Evolutionary conservation across 2,113 vertebrate species (phyloP), one percentile per base, ranked within the genome.

Genomic region (Sapajus apella): DNA sequence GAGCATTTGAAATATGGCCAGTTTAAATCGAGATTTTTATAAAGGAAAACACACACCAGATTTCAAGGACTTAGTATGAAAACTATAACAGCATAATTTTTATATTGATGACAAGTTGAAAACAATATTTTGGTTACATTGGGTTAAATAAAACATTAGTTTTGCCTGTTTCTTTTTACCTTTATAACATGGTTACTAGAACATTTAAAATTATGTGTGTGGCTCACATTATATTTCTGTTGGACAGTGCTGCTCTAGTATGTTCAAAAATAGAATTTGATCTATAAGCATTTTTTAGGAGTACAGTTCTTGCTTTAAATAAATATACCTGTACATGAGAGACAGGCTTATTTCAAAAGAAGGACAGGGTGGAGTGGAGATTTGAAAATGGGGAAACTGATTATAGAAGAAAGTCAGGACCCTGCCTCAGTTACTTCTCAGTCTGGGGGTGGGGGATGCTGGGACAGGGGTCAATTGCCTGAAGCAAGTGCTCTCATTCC

Each of bases 71-170:
- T 89, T 96, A 70, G 43, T 73, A 61, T 94, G 75, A 66, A 97
- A 91, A 95, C 61, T 27, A 95, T 88, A 95, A 56, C 20, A 79
- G 82, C 27, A 64, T 70, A 40, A 80, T 79, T 79, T 97, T 96
- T 92, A 91, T 97, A 91, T 79, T 66, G 86, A 96, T 86, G 79
- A 82, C 37, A 86, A 79, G 32, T 89, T 94, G 82, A 89, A 95
- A 55, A 45, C 56, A 68, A 87, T 81, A 90, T 92, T 90, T 96
- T 83, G 7, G 27, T n/a, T 77, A 75, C 75, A 79, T 12, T 89
- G 75, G 37, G 16, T 83, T 87, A 93, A 96, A 90, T 70, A 77
- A 96, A 94, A 45, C 16, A 93, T 68, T 86, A 85, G 83, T 68
- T 90, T 95, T 55, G 7, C 50, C 52, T 32, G 10, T 87, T 91